Evolutionary conservation across 2,888 invertebrate species (phyloP), one percentile per base, ranked within the genome.

Genomic region (Eremobia ochroleuca): DNA sequence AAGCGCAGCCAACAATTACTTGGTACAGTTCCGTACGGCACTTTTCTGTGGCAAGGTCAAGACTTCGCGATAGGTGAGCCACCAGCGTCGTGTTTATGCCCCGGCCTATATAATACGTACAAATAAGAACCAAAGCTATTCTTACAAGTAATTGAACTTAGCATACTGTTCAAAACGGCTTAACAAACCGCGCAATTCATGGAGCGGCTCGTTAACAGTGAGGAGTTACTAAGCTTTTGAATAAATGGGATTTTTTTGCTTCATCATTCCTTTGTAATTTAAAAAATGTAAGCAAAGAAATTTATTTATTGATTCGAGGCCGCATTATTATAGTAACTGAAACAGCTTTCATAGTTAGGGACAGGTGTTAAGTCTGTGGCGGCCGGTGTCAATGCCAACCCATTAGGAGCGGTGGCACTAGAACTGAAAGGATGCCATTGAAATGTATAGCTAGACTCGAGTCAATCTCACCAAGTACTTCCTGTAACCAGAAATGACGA

Each of bases 1-100:
- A 91, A 89, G 86, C 87, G 82, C 83, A 87, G 80, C 85, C 81
- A 88, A 86, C 89, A 90, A 90, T 90, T 90, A 90, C 89, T 87
- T 62, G 74, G 80, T 85, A 80, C 79, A 83, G 86, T 85, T 83
- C 77, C 78, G 85, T 52, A 75, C 40, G 61, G 73, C 72, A 82
- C 52, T 69, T 79, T 79, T 76, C 66, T 68, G 58, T 68, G 55
- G 70, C 88, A 87, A 88, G 86, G 86, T 83, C 83, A 81, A 77
- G 59, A 67, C 64, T 43, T 52, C n/a, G 55, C 34, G 58, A 64
- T 13, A 75, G 66, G 65, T 61, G 59, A 71, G 64, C 67, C 59
- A 66, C 65, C 74, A 40, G 55, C 28, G 18, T 73, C 58, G 37
- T 73, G 55, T 85, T 79, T 78, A 71, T 66, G n/a, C 78, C 21